Evolutionary conservation across 2,797 vertebrate genomes (phyloP), one percentile per base, ranked within the genome.

Genomic region (Pteropus rufus): DNA sequence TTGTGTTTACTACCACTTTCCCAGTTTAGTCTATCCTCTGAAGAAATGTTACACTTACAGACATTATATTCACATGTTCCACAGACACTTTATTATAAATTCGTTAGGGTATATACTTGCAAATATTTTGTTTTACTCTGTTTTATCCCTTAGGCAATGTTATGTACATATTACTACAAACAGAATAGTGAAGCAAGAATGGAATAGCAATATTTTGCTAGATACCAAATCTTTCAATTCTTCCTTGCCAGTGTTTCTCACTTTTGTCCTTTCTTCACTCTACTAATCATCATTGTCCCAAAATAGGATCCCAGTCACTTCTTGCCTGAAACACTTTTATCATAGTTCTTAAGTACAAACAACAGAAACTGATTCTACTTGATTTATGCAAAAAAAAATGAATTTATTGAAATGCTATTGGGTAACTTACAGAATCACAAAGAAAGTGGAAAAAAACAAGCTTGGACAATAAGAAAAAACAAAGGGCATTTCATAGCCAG

Each of bases 1-100:
- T 77, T 81, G 15, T 97, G 52, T 95, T 95, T 97, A 94, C 88
- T n/a, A 77, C 56, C 19, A 79, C 58, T 92, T 94, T 64, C 62
- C 39, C 21, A 79, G 84, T 88, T 96, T 88, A 84, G 52, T 96
- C 29, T 93, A 19, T 91, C 58, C 67, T 96, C 89, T 82, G 23
- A 93, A 95, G 85, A 97, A 97, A 95, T 96, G 86, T 96, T 91
- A 96, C 77, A 94, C 72, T 95, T 94, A 56, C 24, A 93, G 80
- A 77, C 70, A 85, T 93, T 90, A 84, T 73, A 83, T 70, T 90
- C 85, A 85, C 93, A 96, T 95, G 72, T 96, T 92, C 77, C 44
- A 39, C 81, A 82, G 84, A 85, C 67, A 96, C 69, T 90, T 91
- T 82, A 64, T 91, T 91, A 85, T 93, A 79, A 93, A 84, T 92